A percentile compares a stretch with the other conserved stretches of the same genome.
phyloP scores from a whole-genome alignment of 1,140 invertebrate species.

The Ceratitis capitata region DNA sequence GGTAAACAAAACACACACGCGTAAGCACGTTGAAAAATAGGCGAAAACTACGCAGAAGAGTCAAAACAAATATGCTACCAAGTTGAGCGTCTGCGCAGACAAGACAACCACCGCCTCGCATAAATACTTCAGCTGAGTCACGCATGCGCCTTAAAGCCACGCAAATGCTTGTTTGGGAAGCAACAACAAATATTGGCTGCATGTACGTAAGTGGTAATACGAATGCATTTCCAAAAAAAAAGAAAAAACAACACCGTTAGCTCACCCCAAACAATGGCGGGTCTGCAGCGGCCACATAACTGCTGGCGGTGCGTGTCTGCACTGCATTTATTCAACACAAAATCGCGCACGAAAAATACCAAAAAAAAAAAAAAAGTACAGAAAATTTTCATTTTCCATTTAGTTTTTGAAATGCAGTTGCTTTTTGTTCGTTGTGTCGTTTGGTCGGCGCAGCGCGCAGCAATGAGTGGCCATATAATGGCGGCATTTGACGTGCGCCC shows the following conservation, averaged over 20 bases:
- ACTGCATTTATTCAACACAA: neutral
- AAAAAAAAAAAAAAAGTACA: too few relatives aligned
- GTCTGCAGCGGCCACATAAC: neutral
- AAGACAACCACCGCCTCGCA: neutral
- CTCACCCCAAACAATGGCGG: neutral
- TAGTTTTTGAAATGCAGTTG: neutral
- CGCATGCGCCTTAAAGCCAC: neutral
- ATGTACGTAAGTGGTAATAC: too few relatives aligned
- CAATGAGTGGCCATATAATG: constrained; percentile 7
- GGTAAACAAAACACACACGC: neutral
- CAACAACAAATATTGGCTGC: too few relatives aligned
- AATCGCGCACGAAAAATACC: neutral
- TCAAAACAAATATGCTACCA: neutral
- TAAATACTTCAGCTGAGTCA: constrained; percentile 4
- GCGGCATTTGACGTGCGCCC: neutral
- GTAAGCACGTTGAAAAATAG: neutral
- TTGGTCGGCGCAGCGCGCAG: neutral
- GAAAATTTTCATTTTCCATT: too few relatives aligned
- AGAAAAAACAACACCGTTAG: too few relatives aligned
- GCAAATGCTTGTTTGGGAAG: neutral
- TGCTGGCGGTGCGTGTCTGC: neutral
- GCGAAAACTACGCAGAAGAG: neutral
- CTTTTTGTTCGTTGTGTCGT: neutral
- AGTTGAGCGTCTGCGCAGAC: neutral
- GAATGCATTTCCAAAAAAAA: too few relatives aligned